These are phyloP conservation scores for Struthio camelus DNA, from an alignment of 2,113 vertebrate species.

Conservation along the genomic window DNA sequence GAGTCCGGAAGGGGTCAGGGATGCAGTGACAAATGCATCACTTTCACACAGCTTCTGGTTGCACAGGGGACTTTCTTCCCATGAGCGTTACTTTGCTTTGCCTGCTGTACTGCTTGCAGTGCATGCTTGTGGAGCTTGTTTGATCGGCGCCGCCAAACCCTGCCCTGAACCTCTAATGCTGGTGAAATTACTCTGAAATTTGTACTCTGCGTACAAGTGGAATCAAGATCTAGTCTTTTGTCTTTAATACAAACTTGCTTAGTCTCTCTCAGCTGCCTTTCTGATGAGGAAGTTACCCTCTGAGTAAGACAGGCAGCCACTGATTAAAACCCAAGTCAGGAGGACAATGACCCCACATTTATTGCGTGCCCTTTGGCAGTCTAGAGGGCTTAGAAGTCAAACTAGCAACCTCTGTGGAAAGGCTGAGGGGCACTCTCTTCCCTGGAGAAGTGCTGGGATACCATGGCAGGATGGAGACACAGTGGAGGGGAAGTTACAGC, in stretches of 20 bases:
- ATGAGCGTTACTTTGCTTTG: not conserved
- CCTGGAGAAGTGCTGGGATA: not conserved
- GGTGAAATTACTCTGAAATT: not conserved
- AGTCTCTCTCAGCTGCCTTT: constrained; percentile 1
- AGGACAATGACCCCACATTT: not conserved
- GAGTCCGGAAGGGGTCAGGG: rapidly evolving
- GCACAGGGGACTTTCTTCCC: not conserved
- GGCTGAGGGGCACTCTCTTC: not conserved
- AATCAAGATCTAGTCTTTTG: not conserved
- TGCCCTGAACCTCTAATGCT: not conserved
- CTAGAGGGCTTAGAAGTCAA: not conserved
- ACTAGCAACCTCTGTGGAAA: not conserved
- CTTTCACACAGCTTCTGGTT: rapidly evolving
- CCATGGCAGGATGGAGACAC: not conserved
- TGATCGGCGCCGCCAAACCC: not conserved
- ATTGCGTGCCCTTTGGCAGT: not conserved
- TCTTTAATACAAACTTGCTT: not conserved
- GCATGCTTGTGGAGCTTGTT: rapidly evolving
- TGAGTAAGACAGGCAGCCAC: not conserved
- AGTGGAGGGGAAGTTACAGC: not conserved
- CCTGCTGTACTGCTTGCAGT: rapidly evolving
- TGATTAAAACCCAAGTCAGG: not conserved
- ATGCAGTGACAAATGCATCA: rapidly evolving
- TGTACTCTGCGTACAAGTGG: not conserved
- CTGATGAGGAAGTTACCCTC: not conserved